These are phyloP conservation scores for Mellilla xanthometata DNA, from an alignment of 2,888 invertebrate genomes.

Conservation along the genomic window DNA sequence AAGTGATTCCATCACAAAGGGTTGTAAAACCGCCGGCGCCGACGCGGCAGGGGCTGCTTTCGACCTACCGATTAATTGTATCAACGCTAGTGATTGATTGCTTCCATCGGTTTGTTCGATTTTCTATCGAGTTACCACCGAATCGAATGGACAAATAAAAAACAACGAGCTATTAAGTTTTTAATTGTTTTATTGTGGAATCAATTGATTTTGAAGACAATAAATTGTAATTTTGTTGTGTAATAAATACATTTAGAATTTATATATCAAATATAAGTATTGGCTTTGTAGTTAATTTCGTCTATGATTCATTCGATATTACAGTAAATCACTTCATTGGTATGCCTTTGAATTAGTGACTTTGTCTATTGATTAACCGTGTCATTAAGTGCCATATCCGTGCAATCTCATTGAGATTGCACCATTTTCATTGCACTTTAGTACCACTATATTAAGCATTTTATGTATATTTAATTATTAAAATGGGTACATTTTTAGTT, in stretches of 20 bases:
- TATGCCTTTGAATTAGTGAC: too few relatives aligned
- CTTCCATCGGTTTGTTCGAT: conserved; percentile 37
- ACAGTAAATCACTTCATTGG: too few relatives aligned
- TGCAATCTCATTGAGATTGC: too few relatives aligned
- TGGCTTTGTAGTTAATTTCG: too few relatives aligned
- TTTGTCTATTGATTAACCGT: too few relatives aligned
- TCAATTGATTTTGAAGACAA: not conserved
- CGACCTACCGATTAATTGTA: conserved; percentile 61
- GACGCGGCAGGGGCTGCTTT: conserved; percentile 46
- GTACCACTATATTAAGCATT: too few relatives aligned
- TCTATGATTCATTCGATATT: too few relatives aligned
- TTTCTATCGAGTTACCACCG: conserved; percentile 22
- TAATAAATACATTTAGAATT: not conserved
- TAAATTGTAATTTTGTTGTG: not conserved
- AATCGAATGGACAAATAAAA: conserved; percentile 18
- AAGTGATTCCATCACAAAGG: conserved; percentile 73
- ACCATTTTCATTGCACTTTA: too few relatives aligned
- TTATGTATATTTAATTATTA: too few relatives aligned
- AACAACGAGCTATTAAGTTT: conserved; percentile 13
- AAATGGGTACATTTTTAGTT: too few relatives aligned
- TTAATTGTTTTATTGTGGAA: conserved; percentile 7
- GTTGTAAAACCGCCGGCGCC: conserved; percentile 65
- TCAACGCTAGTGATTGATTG: conserved; percentile 43
- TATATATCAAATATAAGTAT: too few relatives aligned
- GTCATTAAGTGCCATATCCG: too few relatives aligned